Percentiles rank a stretch among this genome's conserved stretches.
Conservation (phyloP, 2,113 vertebrate genomes). For the Megaleporinus macrocephalus region DNA sequence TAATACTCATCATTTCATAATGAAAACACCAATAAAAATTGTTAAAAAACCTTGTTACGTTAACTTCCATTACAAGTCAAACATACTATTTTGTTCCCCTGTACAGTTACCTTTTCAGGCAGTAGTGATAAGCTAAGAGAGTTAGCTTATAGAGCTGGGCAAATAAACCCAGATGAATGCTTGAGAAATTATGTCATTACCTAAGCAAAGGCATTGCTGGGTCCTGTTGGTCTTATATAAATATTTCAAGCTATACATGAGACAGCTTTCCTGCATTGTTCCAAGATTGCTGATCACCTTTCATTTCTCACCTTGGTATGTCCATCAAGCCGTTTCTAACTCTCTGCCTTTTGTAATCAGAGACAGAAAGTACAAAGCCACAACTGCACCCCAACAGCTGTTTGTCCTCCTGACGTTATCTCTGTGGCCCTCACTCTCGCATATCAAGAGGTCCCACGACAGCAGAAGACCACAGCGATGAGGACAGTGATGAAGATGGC, state of each 20-base stretch:
- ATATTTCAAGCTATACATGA: not conserved
- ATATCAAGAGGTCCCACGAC: slow-evolving; percentile 31
- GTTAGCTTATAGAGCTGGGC: too few species aligned
- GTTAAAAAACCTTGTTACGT: too few species aligned
- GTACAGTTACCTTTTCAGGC: too few species aligned
- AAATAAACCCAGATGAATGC: too few species aligned
- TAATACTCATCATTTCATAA: too few species aligned
- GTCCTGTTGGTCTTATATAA: not conserved
- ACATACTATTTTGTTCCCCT: too few species aligned
- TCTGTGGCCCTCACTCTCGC: slow-evolving; percentile 14
- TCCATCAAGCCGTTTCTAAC: not conserved
- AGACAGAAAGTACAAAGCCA: not conserved
- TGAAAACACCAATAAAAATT: too few species aligned
- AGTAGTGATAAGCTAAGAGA: too few species aligned
- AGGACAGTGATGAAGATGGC: slow-evolving; percentile 50
- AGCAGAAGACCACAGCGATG: slow-evolving; percentile 59
- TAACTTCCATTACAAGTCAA: too few species aligned
- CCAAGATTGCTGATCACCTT: not conserved
- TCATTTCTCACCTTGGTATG: not conserved
- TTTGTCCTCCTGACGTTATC: slow-evolving; percentile 41
- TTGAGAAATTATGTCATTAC: too few species aligned
- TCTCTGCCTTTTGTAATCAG: slow-evolving; percentile 14
- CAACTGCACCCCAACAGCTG: slow-evolving; percentile 9
- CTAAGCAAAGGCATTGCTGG: not conserved
- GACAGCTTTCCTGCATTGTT: not conserved